Evolutionary conservation across 2,888 invertebrate species (phyloP), one percentile per base, ranked within the genome.

Genomic region (Ophion costatus): DNA sequence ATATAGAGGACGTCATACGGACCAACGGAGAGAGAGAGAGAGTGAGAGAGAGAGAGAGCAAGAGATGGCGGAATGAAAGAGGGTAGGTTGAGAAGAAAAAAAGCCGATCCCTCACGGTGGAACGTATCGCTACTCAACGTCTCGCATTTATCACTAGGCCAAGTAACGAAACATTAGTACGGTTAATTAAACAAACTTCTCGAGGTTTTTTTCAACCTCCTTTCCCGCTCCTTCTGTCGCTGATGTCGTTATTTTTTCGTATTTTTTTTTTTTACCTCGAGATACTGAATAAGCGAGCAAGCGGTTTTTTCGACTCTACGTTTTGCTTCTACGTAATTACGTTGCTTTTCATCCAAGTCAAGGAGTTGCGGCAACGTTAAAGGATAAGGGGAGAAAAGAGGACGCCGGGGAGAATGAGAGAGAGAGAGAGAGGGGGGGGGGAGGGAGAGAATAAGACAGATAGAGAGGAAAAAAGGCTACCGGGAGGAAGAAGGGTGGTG

Each of bases 111-210:
- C 63, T 78, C 56, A 29, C 24, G 59, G 71, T 56, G 45, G 57
- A 75, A 69, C 66, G 57, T 61, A 66, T 81, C 51, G 61, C 38
- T n/a, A 17, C 75, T 75, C 82, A 59, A 81, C 77, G 80, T 64
- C 51, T 73, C 77, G 71, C 87, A 86, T 88, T 88, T 84, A 85
- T 88, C 88, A 88, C 77, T 22, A 42, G 61, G 56, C 59, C 80
- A 83, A 88, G 85, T 85, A 84, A 85, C 83, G 83, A 85, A 85
- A 88, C 87, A 87, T 88, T 86, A 84, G 85, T 85, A 85, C 82
- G 80, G 84, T 88, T 88, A 88, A 88, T 88, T 86, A 86, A 87
- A 86, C 87, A 85, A 87, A 88, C 84, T 83, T 80, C 79, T 82
- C 77, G 74, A 79, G 80, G 82, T 33, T 76, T 24, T 66, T 73